Base-by-base conservation (phyloP, 2,888 invertebrate genomes). In the Cacoxenus indagator region DNA sequence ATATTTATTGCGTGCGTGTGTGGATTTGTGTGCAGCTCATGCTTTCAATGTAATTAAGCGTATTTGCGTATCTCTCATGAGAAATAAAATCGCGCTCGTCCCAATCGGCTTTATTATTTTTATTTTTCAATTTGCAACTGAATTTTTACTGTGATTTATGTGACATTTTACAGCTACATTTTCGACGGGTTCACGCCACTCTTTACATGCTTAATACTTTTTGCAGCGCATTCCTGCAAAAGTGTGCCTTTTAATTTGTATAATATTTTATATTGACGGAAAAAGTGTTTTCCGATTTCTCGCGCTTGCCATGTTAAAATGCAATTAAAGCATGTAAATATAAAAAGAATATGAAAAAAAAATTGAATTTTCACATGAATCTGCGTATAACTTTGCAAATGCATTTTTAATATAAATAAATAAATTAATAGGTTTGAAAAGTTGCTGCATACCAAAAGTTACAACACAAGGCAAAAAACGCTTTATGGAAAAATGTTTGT, bases 51-150 rank as follows among this genome's bases (percentile, higher is more conserved):
- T 22, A 51, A 51, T 51, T 22, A 51, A 51, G 17, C 51, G 51
- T 22, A 22, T 51, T 22, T 51, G 19, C 19, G 5, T 51, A 51
- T 51, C 22, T n/a, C 4, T 11, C 1, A 37, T 14, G 14, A 11
- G 37, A 17, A 22, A 19, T 51, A 51, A 51, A 51, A 22, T 51
- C 51, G 51, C 22, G 19, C 19, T 17, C 8, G 19, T 48, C 19
- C 48, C 17, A 22, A n/a, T n/a, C n/a, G n/a, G n/a, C n/a, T n/a
- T n/a, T n/a, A n/a, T n/a, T n/a, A n/a, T n/a, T n/a, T n/a, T 51
- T 51, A 19, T 19, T 51, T 51, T 51, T 51, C 51, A 51, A 51
- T 51, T 51, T 51, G 22, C 51, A 51, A 9, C 22, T 51, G 51
- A 51, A 51, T 51, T 51, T 19, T 51, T 51, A 19, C 51, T 8